Percentiles rank a stretch among this genome's conserved stretches.
These are phyloP conservation scores for Amphimedon queenslandica DNA, from an alignment of 37 sponge, comb jelly and placozoan species.

Conservation along the genomic window DNA sequence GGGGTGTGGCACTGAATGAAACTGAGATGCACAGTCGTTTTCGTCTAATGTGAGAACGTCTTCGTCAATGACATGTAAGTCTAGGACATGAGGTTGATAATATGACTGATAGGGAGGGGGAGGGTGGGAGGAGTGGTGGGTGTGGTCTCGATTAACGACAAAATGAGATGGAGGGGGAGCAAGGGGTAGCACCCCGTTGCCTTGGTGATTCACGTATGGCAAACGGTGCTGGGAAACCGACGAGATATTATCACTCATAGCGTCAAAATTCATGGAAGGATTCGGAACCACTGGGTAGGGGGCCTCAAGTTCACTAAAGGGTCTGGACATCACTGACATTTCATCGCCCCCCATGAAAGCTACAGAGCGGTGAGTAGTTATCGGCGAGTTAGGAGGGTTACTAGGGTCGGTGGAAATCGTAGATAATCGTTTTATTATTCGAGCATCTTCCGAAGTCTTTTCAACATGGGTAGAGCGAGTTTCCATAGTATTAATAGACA, in stretches of 20 bases:
- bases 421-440: not conserved
- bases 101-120: not conserved
- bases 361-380: not conserved
- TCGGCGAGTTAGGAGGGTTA: slow-evolving; percentile 6
- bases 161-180: not conserved
- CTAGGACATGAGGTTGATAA: too few species aligned
- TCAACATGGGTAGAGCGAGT: slow-evolving; percentile 1
- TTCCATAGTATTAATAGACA: not conserved
- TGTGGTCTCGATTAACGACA: too few species aligned
- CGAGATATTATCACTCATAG: not conserved
- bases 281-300: not conserved
- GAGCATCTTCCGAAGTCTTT: not conserved
- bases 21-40: not conserved
- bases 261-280: slow-evolving; percentile 1
- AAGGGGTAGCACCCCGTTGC: not conserved
- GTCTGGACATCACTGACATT: not conserved
- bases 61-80: too few species aligned
- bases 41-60: not conserved
- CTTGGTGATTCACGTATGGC: too few species aligned
- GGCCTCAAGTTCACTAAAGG: not conserved
- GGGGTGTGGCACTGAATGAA: not conserved
- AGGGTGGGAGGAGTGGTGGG: not conserved
- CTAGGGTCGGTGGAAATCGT: not conserved
- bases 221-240: not conserved
- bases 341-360: not conserved